A percentile compares a stretch with the other conserved stretches of the same genome.
phyloP scores from a whole-genome alignment of 2,888 invertebrate species.

The Trichacis sp. region DNA sequence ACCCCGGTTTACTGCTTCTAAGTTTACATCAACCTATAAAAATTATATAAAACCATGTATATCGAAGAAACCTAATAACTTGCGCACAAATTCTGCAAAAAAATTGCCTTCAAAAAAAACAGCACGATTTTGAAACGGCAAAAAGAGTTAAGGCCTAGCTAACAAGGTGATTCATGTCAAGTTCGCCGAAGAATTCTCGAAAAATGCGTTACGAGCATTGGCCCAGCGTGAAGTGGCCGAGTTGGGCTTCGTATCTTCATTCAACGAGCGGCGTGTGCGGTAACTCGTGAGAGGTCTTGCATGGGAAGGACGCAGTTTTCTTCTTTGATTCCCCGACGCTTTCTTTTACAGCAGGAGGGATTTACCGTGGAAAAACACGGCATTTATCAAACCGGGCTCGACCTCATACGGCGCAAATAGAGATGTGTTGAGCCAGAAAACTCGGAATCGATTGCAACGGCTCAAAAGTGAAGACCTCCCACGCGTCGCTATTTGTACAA shows the following conservation, averaged over 20 bases:
- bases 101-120: background rate
- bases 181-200: conserved; percentile 1
- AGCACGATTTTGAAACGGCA: background rate
- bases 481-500: conserved; percentile 36
- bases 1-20: no score
- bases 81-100: no score
- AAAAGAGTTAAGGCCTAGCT: background rate
- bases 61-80: no score
- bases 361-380: background rate
- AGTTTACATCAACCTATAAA: no score
- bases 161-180: background rate
- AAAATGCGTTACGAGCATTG: background rate
- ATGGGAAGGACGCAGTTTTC: background rate
- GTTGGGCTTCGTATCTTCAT: conserved; percentile 3
- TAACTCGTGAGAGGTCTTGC: conserved; percentile 1
- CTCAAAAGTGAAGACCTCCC: conserved; percentile 20
- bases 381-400: background rate
- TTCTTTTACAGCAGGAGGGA: background rate
- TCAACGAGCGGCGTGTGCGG: conserved; percentile 10
- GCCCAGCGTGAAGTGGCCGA: conserved; percentile 8
- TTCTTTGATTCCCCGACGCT: background rate
- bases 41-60: no score
- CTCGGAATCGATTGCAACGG: conserved; percentile 6
- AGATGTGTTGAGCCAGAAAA: conserved; percentile 17
- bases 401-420: conserved; percentile 28